Percentiles rank a stretch among this genome's conserved stretches.
phyloP scores from a whole-genome alignment of 2,113 vertebrate species.

The Suncus etruscus region DNA sequence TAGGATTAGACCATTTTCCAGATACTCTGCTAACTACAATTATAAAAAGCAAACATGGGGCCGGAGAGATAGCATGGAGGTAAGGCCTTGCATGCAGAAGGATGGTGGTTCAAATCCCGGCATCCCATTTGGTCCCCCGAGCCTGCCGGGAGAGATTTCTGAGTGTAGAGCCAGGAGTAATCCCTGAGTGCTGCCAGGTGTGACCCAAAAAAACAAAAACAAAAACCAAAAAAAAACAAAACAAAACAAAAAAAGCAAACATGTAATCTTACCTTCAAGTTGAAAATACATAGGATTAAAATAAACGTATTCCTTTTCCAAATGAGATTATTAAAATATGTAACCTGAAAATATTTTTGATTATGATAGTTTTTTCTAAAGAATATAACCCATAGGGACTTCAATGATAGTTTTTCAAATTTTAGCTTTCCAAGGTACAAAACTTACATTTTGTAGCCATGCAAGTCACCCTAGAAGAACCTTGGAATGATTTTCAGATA shows the following conservation, averaged over 20 bases:
- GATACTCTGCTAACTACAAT: background rate
- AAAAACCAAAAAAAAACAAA: no score
- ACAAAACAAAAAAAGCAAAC: background rate
- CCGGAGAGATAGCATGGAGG: no score
- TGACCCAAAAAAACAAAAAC: no score
- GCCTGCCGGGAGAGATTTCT: no score
- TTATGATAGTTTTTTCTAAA: background rate
- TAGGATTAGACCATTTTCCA: background rate
- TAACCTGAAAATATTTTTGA: background rate
- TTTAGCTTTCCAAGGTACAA: background rate
- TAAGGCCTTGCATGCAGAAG: no score
- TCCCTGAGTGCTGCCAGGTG: no score
- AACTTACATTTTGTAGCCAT: background rate
- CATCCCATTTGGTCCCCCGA: no score
- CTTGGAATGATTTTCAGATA: conserved; percentile 7
- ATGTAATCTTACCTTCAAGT: background rate
- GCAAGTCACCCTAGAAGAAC: background rate
- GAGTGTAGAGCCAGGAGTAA: no score
- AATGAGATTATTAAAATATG: background rate
- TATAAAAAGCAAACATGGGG: conserved; percentile 1
- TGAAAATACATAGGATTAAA: conserved; percentile 45
- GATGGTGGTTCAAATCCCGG: no score
- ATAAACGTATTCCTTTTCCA: conserved; percentile 18
- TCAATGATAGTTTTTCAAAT: background rate
- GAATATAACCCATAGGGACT: background rate